Evolutionary conservation across 2,888 invertebrate genomes (phyloP).

Genomic region (Oxystoma pomonae): DNA sequence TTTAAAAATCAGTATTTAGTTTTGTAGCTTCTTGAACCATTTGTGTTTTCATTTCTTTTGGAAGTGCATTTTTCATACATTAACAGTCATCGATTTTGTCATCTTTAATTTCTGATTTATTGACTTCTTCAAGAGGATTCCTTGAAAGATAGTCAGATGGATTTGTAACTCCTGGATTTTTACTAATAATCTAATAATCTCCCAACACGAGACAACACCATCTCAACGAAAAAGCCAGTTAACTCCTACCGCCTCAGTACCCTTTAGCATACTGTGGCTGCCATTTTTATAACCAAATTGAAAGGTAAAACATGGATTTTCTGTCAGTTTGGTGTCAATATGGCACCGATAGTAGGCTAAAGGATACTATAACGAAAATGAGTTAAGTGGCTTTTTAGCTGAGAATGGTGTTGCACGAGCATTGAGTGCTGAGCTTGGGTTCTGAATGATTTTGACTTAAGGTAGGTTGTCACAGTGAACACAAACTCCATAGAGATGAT

Average conservation of each 20-base stretch:
- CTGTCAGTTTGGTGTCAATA: too few relatives aligned
- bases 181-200: too few relatives aligned
- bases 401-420: constrained; percentile 18
- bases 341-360: too few relatives aligned
- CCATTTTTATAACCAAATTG: constrained; percentile 17
- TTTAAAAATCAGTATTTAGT: constrained; percentile 3
- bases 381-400: too few relatives aligned
- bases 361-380: too few relatives aligned
- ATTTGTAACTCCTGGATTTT: too few relatives aligned
- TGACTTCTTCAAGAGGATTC: constrained; percentile 11
- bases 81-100: constrained; percentile 14
- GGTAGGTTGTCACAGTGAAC: constrained; percentile 11
- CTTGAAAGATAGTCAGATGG: constrained; percentile 23
- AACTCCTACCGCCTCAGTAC: too few relatives aligned
- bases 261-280: too few relatives aligned
- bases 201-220: too few relatives aligned
- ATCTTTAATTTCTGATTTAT: not conserved
- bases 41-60: constrained; percentile 13
- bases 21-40: constrained; percentile 16
- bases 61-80: constrained; percentile 6
- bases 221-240: too few relatives aligned
- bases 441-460: constrained; percentile 13
- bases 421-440: constrained; percentile 13
- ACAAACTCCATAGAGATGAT: constrained; percentile 16
- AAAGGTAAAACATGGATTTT: constrained; percentile 19